Evolutionary conservation across 1,140 invertebrate genomes (phyloP), one percentile per base, ranked within the genome.

Genomic region (Penaeus indicus): DNA sequence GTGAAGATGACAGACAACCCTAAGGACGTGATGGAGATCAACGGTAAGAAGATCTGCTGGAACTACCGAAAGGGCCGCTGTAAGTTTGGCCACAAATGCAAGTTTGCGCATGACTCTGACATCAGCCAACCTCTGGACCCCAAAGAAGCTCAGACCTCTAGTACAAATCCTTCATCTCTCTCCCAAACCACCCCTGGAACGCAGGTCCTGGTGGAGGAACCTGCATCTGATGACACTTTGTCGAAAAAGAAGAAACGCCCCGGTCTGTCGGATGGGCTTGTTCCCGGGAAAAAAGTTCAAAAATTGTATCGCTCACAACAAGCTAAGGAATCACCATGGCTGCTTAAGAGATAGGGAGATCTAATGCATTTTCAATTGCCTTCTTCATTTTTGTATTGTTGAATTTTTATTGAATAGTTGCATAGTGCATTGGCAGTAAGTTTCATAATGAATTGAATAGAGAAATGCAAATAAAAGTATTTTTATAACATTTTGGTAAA

Each of bases 11-110:
- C 96, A 92, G 94, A 94, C 91, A 96, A 94, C 93, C 95, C 93
- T 93, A 95, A 93, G 94, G 96, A 91, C 82, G 95, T 96, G 92
- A 94, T 94, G 91, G 95, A 95, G 92, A 97, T 97, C 82, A 96
- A 97, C 92, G 97, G 97, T 0, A 96, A 96, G 91, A 97, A 97
- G 93, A 96, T 98, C 63, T 99, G 98, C 92, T 98, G 96, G 96
- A 98, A 98, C 93, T 97, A 97, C 92, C 94, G 96, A 38, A 98
- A 97, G 93, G 97, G 97, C 11, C 94, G 96, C 27, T 99, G 98
- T 92, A 94, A 96, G 61, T 98, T 97, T 93, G 97, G 97, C 10
- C 96, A 97, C 91, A 97, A 97, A 90, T 99, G 98, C 92, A 97
- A 96, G 86, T 99, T 96, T 94, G 97, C 97, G 4, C 98, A 99